Percentiles rank a stretch among this genome's conserved stretches.
These are phyloP conservation scores for Tetranychus urticae DNA, from an alignment of 1,140 invertebrate genomes.

Conservation along the genomic window DNA sequence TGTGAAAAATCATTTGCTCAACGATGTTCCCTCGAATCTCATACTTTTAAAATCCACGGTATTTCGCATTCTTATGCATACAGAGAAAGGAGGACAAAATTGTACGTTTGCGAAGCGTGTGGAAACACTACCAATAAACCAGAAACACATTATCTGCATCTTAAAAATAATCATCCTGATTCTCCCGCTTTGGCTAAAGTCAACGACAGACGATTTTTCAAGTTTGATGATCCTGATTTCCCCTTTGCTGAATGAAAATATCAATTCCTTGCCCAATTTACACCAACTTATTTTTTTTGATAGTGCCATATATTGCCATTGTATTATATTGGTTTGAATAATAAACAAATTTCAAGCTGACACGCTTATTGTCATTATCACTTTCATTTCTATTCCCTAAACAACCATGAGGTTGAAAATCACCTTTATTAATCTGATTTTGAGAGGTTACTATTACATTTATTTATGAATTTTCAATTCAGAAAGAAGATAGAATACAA, in stretches of 20 bases:
- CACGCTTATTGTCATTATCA: too few relatives aligned
- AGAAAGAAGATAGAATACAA: too few relatives aligned
- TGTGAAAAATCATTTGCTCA: constrained; percentile 99
- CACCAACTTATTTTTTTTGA: too few relatives aligned
- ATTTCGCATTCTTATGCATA: constrained; percentile 88
- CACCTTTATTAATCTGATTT: too few relatives aligned
- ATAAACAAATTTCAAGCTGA: too few relatives aligned
- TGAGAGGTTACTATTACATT: too few relatives aligned
- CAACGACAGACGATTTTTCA: constrained; percentile 57
- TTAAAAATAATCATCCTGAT: constrained; percentile 87
- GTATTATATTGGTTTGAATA: too few relatives aligned
- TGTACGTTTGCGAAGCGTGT: constrained; percentile 98
- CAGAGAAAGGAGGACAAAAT: constrained; percentile 79
- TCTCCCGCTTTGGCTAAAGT: constrained; percentile 71
- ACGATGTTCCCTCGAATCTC: constrained; percentile 91
- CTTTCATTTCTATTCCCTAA: too few relatives aligned
- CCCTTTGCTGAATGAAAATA: not conserved
- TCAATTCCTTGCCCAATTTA: not conserved
- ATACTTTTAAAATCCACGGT: constrained; percentile 94
- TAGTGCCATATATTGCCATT: too few relatives aligned
- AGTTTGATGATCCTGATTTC: not conserved
- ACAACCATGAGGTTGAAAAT: too few relatives aligned
- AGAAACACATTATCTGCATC: constrained; percentile 77
- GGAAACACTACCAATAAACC: constrained; percentile 91
- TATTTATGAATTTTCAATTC: too few relatives aligned